A percentile compares a stretch with the other conserved stretches of the same genome.
These are phyloP conservation scores for Himalopsyche tibetana DNA, from an alignment of 2,888 invertebrate species.

Conservation along the genomic window DNA sequence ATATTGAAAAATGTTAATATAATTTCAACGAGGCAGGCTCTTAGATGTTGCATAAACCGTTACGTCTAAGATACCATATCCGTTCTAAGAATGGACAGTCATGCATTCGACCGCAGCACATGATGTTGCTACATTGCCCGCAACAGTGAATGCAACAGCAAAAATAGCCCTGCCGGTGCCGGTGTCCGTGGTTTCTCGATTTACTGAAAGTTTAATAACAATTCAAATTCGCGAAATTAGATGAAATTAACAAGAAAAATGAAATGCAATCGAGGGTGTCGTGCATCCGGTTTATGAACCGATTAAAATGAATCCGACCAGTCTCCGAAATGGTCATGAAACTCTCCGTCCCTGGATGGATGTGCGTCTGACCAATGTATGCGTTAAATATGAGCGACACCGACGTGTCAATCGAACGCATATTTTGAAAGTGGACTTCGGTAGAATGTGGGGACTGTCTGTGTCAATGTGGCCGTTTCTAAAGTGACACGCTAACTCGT, in stretches of 20 bases:
- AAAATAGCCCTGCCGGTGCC: neutral
- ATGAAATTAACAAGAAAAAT: no score
- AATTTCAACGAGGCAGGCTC: neutral
- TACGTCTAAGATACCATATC: neutral
- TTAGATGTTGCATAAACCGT: neutral
- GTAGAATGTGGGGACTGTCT: slow-evolving; percentile 13
- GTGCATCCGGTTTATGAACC: neutral
- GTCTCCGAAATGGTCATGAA: slow-evolving; percentile 12
- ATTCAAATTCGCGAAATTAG: no score
- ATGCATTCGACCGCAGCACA: neutral
- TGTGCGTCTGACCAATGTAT: neutral
- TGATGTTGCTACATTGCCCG: neutral
- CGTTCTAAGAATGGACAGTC: neutral
- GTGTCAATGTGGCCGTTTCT: neutral
- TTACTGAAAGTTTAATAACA: neutral
- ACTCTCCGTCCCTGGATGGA: neutral
- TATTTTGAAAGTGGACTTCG: neutral
- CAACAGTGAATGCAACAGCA: neutral
- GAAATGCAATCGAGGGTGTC: no score
- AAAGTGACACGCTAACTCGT: neutral
- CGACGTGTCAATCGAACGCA: neutral
- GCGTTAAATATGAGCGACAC: neutral
- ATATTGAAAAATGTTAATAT: slow-evolving; percentile 6
- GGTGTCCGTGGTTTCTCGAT: neutral
- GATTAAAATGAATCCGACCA: neutral